These are phyloP conservation scores for Magallana ariakensis DNA, from an alignment of 1,140 invertebrate genomes.

Conservation along the genomic window DNA sequence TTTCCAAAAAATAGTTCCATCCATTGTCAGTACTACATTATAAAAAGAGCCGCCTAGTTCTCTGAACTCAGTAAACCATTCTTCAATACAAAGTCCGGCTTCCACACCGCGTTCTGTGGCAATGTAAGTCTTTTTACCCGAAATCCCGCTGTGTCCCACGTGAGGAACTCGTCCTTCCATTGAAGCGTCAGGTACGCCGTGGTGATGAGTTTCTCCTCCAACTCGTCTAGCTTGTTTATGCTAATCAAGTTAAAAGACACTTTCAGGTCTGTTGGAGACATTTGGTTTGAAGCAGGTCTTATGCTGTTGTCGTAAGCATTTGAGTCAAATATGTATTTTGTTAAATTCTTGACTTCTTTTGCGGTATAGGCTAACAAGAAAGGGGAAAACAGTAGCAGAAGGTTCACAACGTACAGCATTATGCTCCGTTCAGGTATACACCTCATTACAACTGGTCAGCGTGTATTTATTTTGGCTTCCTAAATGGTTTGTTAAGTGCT, in stretches of 20 bases:
- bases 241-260: constrained; percentile 43
- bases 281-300: constrained; percentile 30
- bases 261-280: not conserved
- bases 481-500: too few species aligned
- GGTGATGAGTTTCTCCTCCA: constrained; percentile 45
- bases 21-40: constrained; percentile 5
- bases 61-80: not conserved
- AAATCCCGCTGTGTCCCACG: constrained; percentile 44
- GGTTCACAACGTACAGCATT: too few species aligned
- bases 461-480: too few species aligned
- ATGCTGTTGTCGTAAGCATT: constrained; percentile 47
- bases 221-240: constrained; percentile 47
- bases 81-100: constrained; percentile 30
- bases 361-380: not conserved
- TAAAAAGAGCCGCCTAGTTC: constrained; percentile 30
- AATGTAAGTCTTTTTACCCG: constrained; percentile 23
- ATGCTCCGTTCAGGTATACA: too few species aligned
- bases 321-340: not conserved
- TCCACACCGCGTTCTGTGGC: constrained; percentile 52
- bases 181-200: constrained; percentile 45
- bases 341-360: not conserved
- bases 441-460: too few species aligned
- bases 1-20: constrained; percentile 48
- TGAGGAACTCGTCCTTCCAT: constrained; percentile 54
- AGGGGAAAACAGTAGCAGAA: too few species aligned